Conservation (phyloP, 2,888 invertebrate species). For the Norana najaformis region DNA sequence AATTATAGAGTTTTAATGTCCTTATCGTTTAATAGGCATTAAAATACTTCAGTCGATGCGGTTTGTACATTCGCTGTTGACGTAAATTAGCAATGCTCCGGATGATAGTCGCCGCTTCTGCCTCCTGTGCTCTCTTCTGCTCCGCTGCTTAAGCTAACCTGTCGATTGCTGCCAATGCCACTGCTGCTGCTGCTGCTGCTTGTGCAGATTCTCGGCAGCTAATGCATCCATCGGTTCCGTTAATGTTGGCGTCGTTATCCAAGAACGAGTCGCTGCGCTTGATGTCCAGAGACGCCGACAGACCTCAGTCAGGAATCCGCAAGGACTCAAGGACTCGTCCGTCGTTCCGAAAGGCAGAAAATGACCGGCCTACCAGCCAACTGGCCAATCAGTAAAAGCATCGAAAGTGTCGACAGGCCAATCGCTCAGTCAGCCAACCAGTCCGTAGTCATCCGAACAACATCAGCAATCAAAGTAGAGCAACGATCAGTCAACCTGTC, state of each 20-base stretch:
- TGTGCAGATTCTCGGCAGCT: neutral
- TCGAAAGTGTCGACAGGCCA: neutral
- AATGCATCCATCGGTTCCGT: neutral
- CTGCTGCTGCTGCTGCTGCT: neutral
- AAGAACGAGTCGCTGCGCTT: neutral
- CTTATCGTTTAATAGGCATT: neutral
- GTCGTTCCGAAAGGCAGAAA: neutral
- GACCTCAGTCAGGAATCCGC: neutral
- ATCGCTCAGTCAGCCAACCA: neutral
- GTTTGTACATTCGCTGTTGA: neutral
- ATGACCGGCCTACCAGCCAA: neutral
- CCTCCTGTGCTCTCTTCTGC: neutral
- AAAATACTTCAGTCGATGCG: neutral
- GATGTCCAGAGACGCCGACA: neutral
- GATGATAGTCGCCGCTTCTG: neutral
- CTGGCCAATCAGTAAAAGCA: neutral
- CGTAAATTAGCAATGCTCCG: neutral
- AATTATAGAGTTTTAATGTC: neutral
- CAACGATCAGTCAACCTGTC: no score
- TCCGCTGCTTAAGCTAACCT: constrained; percentile 9
- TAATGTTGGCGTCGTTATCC: constrained; percentile 7
- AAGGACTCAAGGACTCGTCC: neutral
- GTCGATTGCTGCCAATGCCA: neutral
- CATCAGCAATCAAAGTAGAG: neutral
- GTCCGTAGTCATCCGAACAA: neutral